Conservation (phyloP, 2,888 invertebrate species). For the Candidula unifasciata region DNA sequence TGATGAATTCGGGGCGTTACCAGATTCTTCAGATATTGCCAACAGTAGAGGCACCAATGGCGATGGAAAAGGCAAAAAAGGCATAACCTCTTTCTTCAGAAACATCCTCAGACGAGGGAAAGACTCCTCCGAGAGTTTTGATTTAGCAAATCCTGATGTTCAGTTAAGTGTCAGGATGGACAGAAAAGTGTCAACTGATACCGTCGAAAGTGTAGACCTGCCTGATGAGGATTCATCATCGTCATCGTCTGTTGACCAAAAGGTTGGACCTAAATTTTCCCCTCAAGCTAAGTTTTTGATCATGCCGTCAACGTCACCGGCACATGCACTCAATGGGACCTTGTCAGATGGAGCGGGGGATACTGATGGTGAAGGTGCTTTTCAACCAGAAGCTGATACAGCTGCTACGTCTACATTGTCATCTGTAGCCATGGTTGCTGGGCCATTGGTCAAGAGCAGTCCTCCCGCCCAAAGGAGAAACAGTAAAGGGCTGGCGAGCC, state of each 20-base stretch:
- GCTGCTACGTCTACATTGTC: background rate
- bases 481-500: constrained; percentile 55
- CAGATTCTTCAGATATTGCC: constrained; percentile 15
- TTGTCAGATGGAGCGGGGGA: background rate
- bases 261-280: constrained; percentile 47
- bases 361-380: background rate
- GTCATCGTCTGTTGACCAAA: constrained; percentile 49
- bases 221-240: background rate
- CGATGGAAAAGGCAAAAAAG: constrained; percentile 59
- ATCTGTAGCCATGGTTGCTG: background rate
- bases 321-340: background rate
- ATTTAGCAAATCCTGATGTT: constrained; percentile 56
- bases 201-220: background rate
- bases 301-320: constrained; percentile 46
- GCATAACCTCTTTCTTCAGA: constrained; percentile 69
- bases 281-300: constrained; percentile 52
- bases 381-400: background rate
- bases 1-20: background rate
- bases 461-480: constrained; percentile 49
- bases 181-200: constrained; percentile 25
- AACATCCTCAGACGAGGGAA: constrained; percentile 65
- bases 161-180: constrained; percentile 43
- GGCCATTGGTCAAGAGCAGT: constrained; percentile 41
- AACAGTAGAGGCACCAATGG: constrained; percentile 45
- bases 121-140: constrained; percentile 55